Percentiles rank a stretch among this genome's conserved stretches.
These are phyloP conservation scores for Clitarchus hookeri DNA, from an alignment of 2,888 invertebrate genomes.

Conservation along the genomic window DNA sequence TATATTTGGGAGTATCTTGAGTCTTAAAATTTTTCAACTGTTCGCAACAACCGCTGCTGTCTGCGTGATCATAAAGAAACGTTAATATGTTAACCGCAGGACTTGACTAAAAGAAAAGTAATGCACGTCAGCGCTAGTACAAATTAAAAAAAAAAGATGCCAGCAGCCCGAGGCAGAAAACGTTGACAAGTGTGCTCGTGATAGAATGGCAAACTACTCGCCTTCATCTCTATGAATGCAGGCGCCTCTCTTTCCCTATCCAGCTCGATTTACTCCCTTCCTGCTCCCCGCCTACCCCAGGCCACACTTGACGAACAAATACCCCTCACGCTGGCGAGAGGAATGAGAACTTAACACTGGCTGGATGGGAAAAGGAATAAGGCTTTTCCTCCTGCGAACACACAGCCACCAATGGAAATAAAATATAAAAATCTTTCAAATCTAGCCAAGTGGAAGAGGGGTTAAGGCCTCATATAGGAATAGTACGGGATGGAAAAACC, in stretches of 20 bases:
- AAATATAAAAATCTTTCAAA: constrained; percentile 11
- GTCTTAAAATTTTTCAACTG: too few species aligned
- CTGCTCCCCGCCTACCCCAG: background rate
- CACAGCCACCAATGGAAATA: constrained; percentile 8
- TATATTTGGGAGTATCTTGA: too few species aligned
- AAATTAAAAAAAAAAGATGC: too few species aligned
- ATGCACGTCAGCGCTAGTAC: too few species aligned
- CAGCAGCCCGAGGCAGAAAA: background rate
- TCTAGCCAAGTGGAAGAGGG: background rate
- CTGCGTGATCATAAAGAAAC: too few species aligned
- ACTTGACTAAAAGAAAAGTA: too few species aligned
- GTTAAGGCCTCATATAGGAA: background rate
- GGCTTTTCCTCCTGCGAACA: constrained; percentile 1
- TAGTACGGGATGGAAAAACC: background rate
- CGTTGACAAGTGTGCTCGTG: background rate
- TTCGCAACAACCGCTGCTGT: too few species aligned
- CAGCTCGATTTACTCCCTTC: background rate
- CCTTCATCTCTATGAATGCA: background rate
- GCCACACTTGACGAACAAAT: background rate
- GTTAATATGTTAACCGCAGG: too few species aligned
- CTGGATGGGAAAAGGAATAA: constrained; percentile 14
- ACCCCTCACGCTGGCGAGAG: background rate
- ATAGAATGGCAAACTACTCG: background rate
- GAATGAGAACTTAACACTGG: constrained; percentile 14
- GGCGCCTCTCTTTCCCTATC: background rate